Evolutionary conservation across 2,113 vertebrate genomes (phyloP).

Genomic region (Camelus dromedarius): DNA sequence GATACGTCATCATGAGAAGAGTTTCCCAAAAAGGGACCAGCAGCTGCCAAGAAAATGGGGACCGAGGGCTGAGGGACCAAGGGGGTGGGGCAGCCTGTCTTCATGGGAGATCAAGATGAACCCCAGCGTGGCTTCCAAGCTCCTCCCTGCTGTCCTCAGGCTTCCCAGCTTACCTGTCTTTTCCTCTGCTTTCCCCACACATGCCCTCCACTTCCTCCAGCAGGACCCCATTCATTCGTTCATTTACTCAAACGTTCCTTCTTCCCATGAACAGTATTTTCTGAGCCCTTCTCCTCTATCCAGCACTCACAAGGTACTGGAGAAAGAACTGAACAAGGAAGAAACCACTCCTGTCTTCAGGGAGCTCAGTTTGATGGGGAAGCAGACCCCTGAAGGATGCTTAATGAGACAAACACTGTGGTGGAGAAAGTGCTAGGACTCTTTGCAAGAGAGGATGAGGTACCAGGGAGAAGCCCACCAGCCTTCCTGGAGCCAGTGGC

Average conservation of each 20-base stretch:
- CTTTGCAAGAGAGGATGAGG: not conserved
- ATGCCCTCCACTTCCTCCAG: not conserved
- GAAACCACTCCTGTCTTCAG: not conserved
- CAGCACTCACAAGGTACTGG: not conserved
- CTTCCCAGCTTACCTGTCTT: not conserved
- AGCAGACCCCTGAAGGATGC: not conserved
- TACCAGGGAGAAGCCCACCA: not conserved
- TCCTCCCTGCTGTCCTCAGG: not conserved
- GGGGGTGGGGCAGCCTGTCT: fast-evolving
- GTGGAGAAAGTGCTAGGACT: not conserved
- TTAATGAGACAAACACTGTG: not conserved
- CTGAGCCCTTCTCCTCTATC: not conserved
- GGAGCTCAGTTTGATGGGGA: not conserved
- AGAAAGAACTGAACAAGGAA: not conserved
- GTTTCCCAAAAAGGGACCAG: not conserved
- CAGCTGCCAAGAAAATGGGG: not conserved
- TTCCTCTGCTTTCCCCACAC: not conserved
- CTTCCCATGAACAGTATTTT: not conserved
- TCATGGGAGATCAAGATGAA: not conserved
- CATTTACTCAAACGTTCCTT: not conserved
- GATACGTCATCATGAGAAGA: not conserved
- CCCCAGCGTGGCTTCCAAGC: fast-evolving
- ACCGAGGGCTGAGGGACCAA: not conserved
- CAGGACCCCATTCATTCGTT: not conserved
- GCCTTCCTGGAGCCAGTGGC: not conserved